Evolutionary conservation across 2,113 vertebrate genomes (phyloP).

Genomic region (Myxocyprinus asiaticus): DNA sequence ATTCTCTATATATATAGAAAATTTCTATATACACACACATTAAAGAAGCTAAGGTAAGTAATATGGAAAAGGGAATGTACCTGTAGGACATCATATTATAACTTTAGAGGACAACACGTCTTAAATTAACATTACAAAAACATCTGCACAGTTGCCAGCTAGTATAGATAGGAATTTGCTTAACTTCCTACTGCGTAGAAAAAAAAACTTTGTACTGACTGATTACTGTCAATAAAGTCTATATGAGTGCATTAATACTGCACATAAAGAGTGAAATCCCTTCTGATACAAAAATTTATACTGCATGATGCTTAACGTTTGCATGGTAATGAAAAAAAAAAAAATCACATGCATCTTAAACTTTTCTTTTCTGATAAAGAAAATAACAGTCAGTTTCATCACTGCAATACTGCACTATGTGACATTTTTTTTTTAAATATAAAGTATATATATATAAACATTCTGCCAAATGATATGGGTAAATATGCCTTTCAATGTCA

Average conservation of each 20-base stretch:
- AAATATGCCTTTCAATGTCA: constrained; percentile 14
- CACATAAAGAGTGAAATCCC: constrained; percentile 93
- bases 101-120: not conserved
- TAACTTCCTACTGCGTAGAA: constrained; percentile 66
- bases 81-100: not conserved
- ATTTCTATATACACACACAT: too few species aligned
- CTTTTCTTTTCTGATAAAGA: constrained; percentile 58
- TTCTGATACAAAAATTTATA: constrained; percentile 98
- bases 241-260: constrained; percentile 85
- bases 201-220: constrained; percentile 62
- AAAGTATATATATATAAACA: not conserved
- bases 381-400: constrained; percentile 42
- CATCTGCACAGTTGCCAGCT: constrained; percentile 66
- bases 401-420: constrained; percentile 13
- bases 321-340: constrained; percentile 74
- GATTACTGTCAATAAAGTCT: constrained; percentile 63
- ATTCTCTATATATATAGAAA: constrained; percentile 56
- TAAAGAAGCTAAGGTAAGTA: constrained; percentile 50
- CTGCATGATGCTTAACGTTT: constrained; percentile 86
- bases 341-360: constrained; percentile 55
- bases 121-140: constrained; percentile 53
- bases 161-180: constrained; percentile 68
- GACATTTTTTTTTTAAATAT: not conserved
- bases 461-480: constrained; percentile 11
- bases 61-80: constrained; percentile 29